Percentiles rank a stretch among this genome's conserved stretches.
Conservation (phyloP, 2,888 invertebrate species). For the Endomychus coccineus region DNA sequence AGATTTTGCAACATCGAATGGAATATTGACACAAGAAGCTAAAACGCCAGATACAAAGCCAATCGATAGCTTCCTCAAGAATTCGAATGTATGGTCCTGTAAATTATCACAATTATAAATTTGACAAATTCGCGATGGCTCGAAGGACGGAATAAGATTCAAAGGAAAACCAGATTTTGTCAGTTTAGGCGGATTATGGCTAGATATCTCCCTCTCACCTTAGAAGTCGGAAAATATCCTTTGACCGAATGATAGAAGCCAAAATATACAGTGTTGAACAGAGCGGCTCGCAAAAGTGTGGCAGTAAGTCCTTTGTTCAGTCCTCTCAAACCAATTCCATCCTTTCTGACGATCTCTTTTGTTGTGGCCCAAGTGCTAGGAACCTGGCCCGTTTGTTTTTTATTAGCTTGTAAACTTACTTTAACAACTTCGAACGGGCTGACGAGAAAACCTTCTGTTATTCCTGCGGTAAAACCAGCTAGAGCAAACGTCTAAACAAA, state of each 20-base stretch:
- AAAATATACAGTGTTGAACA: constrained; percentile 92
- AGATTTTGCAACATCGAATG: constrained; percentile 94
- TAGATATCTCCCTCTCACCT: constrained; percentile 42
- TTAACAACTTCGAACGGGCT: constrained; percentile 96
- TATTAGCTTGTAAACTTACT: constrained; percentile 77
- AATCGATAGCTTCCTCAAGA: constrained; percentile 68
- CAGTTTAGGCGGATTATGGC: no score
- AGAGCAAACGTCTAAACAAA: constrained; percentile 71
- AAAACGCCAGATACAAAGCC: constrained; percentile 84
- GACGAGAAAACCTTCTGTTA: constrained; percentile 85
- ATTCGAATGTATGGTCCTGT: constrained; percentile 63
- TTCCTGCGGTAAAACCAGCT: constrained; percentile 81
- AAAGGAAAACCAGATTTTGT: not conserved
- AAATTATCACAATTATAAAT: constrained; percentile 22
- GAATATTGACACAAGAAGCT: constrained; percentile 84
- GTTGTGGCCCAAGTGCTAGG: constrained; percentile 78
- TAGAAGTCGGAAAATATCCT: constrained; percentile 58
- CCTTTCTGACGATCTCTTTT: constrained; percentile 63
- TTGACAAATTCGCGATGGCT: not conserved
- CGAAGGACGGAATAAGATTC: constrained; percentile 2
- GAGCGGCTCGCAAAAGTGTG: constrained; percentile 81
- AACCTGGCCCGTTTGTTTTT: constrained; percentile 52
- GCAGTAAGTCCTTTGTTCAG: constrained; percentile 84
- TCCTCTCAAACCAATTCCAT: constrained; percentile 73
- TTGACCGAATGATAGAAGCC: constrained; percentile 92